Conservation (phyloP, 2,888 invertebrate species). For the Cryptosula pallasiana region DNA sequence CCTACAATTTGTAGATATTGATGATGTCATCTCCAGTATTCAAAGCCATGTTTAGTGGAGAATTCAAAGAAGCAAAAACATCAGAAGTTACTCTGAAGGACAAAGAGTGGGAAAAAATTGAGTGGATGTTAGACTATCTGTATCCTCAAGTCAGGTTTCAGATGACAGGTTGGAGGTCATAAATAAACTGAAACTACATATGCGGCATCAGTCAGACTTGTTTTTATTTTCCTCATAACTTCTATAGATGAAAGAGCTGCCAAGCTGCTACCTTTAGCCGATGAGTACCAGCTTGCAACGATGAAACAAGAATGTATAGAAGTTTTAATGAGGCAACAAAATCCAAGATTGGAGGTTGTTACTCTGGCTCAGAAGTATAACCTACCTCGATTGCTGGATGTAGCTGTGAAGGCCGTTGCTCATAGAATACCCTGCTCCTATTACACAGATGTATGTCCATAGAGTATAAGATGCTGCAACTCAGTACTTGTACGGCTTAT, state of each 20-base stretch:
- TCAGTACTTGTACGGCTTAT: too few relatives aligned
- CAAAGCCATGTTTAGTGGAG: too few relatives aligned
- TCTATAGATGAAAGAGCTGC: slow-evolving; percentile 51
- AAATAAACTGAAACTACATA: too few relatives aligned
- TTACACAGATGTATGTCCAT: too few relatives aligned
- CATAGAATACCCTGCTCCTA: too few relatives aligned
- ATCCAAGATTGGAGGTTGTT: not conserved
- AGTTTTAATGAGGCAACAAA: slow-evolving; percentile 37
- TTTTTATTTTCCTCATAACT: too few relatives aligned
- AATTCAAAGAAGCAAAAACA: not conserved
- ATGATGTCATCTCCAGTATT: slow-evolving; percentile 7
- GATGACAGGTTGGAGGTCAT: too few relatives aligned
- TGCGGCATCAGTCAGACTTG: too few relatives aligned
- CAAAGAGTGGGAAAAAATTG: not conserved
- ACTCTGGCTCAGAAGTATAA: not conserved
- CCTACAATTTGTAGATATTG: too few relatives aligned
- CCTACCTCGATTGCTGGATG: not conserved
- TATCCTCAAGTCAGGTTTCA: slow-evolving; percentile 5
- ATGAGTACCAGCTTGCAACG: slow-evolving; percentile 52
- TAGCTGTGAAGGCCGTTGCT: too few relatives aligned
- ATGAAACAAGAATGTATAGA: slow-evolving; percentile 51
- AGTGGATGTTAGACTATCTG: not conserved
- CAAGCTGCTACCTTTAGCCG: slow-evolving; percentile 49
- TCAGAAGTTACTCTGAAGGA: not conserved
- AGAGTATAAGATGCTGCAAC: too few relatives aligned